Percentiles rank a stretch among this genome's conserved stretches.
These are phyloP conservation scores for Melanostoma scalare DNA, from an alignment of 2,888 invertebrate genomes.

Conservation along the genomic window DNA sequence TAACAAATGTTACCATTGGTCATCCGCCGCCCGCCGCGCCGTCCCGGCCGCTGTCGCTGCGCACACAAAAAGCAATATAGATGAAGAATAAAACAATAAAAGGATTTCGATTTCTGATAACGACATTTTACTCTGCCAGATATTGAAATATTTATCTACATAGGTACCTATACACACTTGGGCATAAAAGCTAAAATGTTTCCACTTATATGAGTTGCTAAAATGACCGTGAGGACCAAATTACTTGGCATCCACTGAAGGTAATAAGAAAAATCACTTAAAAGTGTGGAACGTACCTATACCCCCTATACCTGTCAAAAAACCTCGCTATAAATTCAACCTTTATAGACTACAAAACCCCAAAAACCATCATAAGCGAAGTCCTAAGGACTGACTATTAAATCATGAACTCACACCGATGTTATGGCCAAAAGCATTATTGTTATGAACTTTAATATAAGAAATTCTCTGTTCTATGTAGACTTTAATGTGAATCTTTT, in stretches of 20 bases:
- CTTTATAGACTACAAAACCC: conserved; percentile 28
- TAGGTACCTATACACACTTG: no score
- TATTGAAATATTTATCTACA: conserved; percentile 3
- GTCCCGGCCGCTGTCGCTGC: neutral
- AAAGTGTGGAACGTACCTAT: neutral
- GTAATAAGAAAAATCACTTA: conserved; percentile 28
- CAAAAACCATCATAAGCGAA: neutral
- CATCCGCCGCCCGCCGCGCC: no score
- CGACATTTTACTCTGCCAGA: conserved; percentile 37
- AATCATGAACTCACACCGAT: conserved; percentile 34
- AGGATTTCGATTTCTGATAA: conserved; percentile 42
- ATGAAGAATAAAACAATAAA: conserved; percentile 38
- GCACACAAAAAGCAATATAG: neutral
- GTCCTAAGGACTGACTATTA: neutral
- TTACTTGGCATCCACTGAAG: neutral
- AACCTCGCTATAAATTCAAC: conserved; percentile 38
- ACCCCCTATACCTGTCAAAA: conserved; percentile 18
- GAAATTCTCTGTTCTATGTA: no score
- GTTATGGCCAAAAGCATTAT: no score
- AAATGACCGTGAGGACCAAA: conserved; percentile 22
- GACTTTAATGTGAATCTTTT: no score
- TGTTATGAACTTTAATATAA: no score
- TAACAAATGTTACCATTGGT: neutral
- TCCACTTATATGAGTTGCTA: conserved; percentile 28
- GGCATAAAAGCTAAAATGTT: conserved; percentile 41